These are phyloP conservation scores for Chesias legatella DNA, from an alignment of 2,888 invertebrate species.

Conservation along the genomic window DNA sequence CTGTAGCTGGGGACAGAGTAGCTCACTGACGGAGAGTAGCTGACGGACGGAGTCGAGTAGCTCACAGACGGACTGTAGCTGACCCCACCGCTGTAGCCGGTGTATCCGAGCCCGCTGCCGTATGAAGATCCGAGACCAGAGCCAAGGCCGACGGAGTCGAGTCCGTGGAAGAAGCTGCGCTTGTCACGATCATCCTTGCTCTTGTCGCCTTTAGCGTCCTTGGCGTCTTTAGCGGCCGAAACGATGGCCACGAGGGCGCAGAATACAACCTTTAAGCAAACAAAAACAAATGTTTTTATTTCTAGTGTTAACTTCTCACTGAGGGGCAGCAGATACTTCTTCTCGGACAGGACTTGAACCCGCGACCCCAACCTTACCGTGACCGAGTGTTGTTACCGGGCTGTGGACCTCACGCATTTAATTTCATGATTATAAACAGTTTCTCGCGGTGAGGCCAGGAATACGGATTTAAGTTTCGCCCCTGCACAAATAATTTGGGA, in stretches of 20 bases:
- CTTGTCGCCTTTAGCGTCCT: constrained; percentile 19
- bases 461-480: no score
- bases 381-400: no score
- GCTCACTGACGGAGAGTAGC: constrained; percentile 7
- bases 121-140: constrained; percentile 6
- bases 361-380: no score
- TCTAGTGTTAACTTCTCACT: no score
- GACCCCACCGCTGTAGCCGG: constrained; percentile 9
- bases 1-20: constrained; percentile 16
- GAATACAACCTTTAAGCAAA: constrained; percentile 32
- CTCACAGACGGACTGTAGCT: constrained; percentile 2
- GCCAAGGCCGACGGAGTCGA: constrained; percentile 16
- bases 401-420: no score
- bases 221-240: constrained; percentile 15
- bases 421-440: no score
- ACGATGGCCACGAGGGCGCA: constrained; percentile 35
- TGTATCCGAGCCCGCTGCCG: constrained; percentile 5
- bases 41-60: constrained; percentile 5
- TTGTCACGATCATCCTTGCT: constrained; percentile 39
- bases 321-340: no score
- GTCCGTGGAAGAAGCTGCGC: constrained; percentile 39
- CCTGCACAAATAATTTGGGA: no score
- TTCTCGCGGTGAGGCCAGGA: no score
- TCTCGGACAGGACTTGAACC: no score
- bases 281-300: no score